These are phyloP conservation scores for Venustaconcha ellipsiformis DNA, from an alignment of 1,140 invertebrate genomes.

Conservation along the genomic window DNA sequence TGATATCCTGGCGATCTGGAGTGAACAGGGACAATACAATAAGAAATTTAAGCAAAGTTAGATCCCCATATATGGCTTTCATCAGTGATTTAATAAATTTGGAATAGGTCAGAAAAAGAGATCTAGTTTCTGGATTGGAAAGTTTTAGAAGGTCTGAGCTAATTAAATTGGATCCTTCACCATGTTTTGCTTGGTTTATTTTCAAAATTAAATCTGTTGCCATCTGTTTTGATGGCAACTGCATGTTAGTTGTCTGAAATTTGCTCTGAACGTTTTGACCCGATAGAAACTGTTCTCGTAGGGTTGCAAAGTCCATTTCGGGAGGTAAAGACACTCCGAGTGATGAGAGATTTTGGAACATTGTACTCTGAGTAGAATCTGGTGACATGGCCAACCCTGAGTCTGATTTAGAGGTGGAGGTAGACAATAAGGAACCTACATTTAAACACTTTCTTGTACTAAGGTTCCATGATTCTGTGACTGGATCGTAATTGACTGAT, in stretches of 20 bases:
- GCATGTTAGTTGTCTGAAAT: no score
- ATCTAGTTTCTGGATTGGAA: conserved; percentile 44
- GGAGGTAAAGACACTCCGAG: not conserved
- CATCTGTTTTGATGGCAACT: no score
- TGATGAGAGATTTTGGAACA: not conserved
- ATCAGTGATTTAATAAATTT: conserved; percentile 60
- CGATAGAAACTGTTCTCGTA: no score
- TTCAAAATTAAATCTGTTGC: no score
- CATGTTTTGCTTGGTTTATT: no score
- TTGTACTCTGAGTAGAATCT: not conserved
- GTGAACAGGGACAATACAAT: conserved; percentile 63
- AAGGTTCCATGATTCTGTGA: conserved; percentile 56
- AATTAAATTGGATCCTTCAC: conserved; percentile 12
- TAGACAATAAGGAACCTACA: not conserved
- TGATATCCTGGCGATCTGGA: conserved; percentile 49
- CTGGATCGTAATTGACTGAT: conserved; percentile 59
- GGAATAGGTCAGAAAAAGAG: conserved; percentile 56
- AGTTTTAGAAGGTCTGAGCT: conserved; percentile 53
- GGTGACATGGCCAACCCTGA: not conserved
- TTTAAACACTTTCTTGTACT: conserved; percentile 50
- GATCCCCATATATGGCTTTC: conserved; percentile 53
- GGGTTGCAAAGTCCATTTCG: no score
- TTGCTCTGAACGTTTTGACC: no score
- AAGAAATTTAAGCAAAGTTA: conserved; percentile 53
- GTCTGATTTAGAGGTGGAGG: not conserved